Evolutionary conservation across 2,113 vertebrate genomes (phyloP), one percentile per base, ranked within the genome.

Genomic region (Chionomys nivalis): DNA sequence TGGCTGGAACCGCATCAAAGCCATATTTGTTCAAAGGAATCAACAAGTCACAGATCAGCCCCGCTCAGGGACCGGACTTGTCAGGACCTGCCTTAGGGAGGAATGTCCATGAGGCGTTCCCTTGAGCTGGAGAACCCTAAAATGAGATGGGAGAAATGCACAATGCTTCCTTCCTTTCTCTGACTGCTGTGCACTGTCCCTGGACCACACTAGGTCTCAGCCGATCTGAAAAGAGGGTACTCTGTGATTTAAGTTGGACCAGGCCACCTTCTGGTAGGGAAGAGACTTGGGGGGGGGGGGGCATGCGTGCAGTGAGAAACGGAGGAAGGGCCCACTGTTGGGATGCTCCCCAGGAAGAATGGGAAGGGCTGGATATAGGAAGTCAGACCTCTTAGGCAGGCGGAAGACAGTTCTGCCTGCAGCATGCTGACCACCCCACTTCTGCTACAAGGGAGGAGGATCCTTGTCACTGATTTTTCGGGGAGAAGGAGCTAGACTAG

Each of bases 21-120:
- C 98, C 98, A 98, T 99, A 99, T 99, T 99, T 99, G 99, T 99
- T 99, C 99, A 98, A 99, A 99, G 99, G 99, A 99, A 99, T 99
- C 99, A 99, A 99, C 99, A 99, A 99, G 99, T 99, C 99, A 99
- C 98, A 97, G 98, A 98, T 98, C 98, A 98, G 98, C 98, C 98
- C 96, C 96, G 97, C 98, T 98, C 98, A 96, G 98, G 98, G 98
- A 98, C 98, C 92, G 89, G 89, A 97, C 97, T 98, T 98, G 68
- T 87, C 87, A 68, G 97, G 98, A 98, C 42, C 82, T 65, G 58
- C 39, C 26, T 65, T 4, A 42, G 58, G n/a, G 58, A 63, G 26
- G n/a, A 39, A 44, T 19, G 39, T 83, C 26, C 24, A 5, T 5
- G 39, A 65, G 63, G 21, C 26, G 16, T 19, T 63, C 58, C 21